Base-by-base conservation (phyloP, 2,888 invertebrate species). In the Leucophora obtusa region DNA sequence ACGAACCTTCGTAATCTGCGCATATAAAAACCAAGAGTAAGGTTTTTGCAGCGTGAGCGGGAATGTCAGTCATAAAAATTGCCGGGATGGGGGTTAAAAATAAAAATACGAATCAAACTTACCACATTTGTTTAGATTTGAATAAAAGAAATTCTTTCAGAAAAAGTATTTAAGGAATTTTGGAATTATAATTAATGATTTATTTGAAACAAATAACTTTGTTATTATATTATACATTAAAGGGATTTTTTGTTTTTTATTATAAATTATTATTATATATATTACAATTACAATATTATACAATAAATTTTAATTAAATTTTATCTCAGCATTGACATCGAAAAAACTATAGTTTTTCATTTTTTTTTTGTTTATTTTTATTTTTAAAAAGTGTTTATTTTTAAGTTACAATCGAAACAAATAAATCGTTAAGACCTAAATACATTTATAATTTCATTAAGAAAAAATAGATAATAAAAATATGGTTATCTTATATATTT, bases 201-300 rank as follows among this genome's bases (percentile, higher is more conserved):
- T 89, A 89, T 89, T 89, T 89, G 85, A 89, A 89, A 89, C 89
- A 89, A 89, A 89, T 89, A 89, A 89, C 89, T 87, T 88, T 88
- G 86, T 88, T 88, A 87, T 88, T 88, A 88, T 87, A 88, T 87
- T 87, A 65, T 87, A 88, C 79, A 83, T 82, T 80, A 79, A 82
- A 66, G 79, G 84, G 85, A 84, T 83, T 84, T 82, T 82, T 56
- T 70, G 79, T 77, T 82, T 68, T 83, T 86, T 85, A 86, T 84
- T 82, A 73, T 80, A 60, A 78, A 86, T 85, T 86, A 28, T 28
- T 28, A 87, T 86, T 86, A 84, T 83, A 85, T 86, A 86, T 85
- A 85, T 86, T 86, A 87, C 85, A 75, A 86, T 83, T 84, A 86
- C 76, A 83, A 81, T 86, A 84, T 83, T 79, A 81, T 85, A 84